A percentile compares a stretch with the other conserved stretches of the same genome.
These are phyloP conservation scores for Adelognathus sp. DNA, from an alignment of 2,888 invertebrate genomes.

Conservation along the genomic window DNA sequence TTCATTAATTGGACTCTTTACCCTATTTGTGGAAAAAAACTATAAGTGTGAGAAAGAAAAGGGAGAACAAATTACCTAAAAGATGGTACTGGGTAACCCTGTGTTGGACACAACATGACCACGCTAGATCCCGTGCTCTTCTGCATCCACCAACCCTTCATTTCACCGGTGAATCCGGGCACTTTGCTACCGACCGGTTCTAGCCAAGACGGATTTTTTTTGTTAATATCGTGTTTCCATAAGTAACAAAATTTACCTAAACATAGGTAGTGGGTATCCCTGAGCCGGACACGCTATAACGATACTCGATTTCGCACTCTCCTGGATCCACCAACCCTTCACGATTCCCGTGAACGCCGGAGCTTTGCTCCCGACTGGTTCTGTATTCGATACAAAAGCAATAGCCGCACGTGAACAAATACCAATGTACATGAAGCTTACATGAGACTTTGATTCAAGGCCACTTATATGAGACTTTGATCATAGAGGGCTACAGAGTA, in stretches of 20 bases:
- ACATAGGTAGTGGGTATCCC: conserved; percentile 83
- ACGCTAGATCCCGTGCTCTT: conserved; percentile 78
- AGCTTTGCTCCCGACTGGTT: conserved; percentile 85
- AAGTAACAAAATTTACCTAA: conserved; percentile 82
- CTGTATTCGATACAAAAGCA: conserved; percentile 73
- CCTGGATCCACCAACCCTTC: conserved; percentile 86
- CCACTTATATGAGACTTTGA: too few relatives aligned
- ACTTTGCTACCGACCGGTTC: conserved; percentile 85
- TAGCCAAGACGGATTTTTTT: conserved; percentile 81
- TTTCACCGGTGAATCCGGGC: conserved; percentile 81
- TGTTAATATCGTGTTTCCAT: conserved; percentile 78
- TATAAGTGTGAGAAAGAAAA: neutral
- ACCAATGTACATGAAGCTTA: too few relatives aligned
- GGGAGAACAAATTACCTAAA: conserved; percentile 84
- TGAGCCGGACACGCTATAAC: conserved; percentile 88
- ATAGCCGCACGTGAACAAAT: neutral
- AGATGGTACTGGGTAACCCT: conserved; percentile 87
- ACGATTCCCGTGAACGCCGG: conserved; percentile 87
- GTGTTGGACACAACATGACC: conserved; percentile 85
- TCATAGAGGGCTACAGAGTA: too few relatives aligned
- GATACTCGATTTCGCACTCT: conserved; percentile 85
- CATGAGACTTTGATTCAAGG: too few relatives aligned
- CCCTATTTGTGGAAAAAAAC: neutral
- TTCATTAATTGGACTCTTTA: too few relatives aligned
- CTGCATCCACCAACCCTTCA: conserved; percentile 68